Conservation (phyloP, 2,113 vertebrate genomes). For the Osmerus eperlanus region DNA sequence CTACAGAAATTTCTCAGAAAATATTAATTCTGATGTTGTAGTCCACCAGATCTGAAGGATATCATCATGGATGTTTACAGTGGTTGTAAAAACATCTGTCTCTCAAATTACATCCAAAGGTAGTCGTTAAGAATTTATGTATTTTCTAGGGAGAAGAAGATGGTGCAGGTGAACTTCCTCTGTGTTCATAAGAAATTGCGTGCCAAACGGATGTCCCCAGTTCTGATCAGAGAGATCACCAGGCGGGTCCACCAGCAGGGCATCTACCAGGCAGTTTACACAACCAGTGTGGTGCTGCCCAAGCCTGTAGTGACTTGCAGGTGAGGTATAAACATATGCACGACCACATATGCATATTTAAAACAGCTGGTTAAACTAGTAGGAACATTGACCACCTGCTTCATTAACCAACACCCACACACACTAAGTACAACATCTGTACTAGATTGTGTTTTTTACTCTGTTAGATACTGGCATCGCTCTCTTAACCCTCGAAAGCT, state of each 20-base stretch:
- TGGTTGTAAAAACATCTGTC: too few relatives aligned
- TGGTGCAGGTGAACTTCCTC: conserved; percentile 93
- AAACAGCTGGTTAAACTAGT: too few relatives aligned
- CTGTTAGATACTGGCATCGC: conserved; percentile 86
- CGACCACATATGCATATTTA: background rate
- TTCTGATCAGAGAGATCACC: conserved; percentile 91
- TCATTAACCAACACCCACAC: too few relatives aligned
- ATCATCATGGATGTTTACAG: background rate
- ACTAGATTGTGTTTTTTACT: background rate
- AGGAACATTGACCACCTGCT: too few relatives aligned
- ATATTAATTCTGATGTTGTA: too few relatives aligned
- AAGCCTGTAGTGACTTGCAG: conserved; percentile 90
- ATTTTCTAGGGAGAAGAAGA: conserved; percentile 81
- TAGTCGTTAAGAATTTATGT: conserved; percentile 1
- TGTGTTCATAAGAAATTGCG: conserved; percentile 98
- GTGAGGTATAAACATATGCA: conserved; percentile 57
- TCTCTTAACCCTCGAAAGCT: conserved; percentile 90
- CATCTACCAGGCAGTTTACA: conserved; percentile 88
- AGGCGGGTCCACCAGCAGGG: conserved; percentile 86
- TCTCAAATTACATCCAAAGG: background rate
- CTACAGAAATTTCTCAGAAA: too few relatives aligned
- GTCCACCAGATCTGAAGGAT: background rate
- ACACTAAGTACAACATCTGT: too few relatives aligned
- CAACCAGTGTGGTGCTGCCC: conserved; percentile 82
- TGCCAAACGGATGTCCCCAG: conserved; percentile 89